These are phyloP conservation scores for Sialia sialis DNA, from an alignment of 2,113 vertebrate genomes.

Conservation along the genomic window DNA sequence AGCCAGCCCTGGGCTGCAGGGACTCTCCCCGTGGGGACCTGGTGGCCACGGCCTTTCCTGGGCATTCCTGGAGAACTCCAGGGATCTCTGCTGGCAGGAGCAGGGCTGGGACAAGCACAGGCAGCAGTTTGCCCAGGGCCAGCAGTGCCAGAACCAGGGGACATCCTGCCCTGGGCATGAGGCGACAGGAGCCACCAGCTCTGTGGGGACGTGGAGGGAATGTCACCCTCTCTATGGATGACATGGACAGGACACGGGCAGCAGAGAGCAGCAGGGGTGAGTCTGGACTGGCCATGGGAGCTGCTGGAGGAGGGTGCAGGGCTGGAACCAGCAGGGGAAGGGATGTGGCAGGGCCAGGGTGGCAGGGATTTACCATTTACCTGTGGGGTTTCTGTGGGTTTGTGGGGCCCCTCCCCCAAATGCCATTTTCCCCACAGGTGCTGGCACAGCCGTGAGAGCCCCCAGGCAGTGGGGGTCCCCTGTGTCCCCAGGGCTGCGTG, in stretches of 20 bases:
- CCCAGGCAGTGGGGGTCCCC: fast-evolving
- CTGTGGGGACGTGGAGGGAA: fast-evolving
- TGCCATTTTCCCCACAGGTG: fast-evolving
- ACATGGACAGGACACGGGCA: fast-evolving
- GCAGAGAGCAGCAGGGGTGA: neutral
- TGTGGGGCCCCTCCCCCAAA: neutral
- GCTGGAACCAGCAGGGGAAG: neutral
- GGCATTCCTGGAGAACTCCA: fast-evolving
- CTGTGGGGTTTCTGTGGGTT: neutral
- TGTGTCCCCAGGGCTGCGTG: neutral
- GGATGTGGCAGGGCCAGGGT: fast-evolving
- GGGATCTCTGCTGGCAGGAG: neutral
- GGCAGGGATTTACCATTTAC: neutral
- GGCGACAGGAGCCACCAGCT: neutral
- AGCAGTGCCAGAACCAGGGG: fast-evolving
- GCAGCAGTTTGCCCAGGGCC: fast-evolving
- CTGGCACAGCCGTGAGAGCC: fast-evolving
- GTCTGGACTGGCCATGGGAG: fast-evolving
- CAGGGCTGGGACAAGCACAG: fast-evolving
- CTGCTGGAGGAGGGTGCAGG: neutral
- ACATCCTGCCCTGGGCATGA: fast-evolving
- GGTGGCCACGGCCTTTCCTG: fast-evolving
- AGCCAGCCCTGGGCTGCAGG: fast-evolving
- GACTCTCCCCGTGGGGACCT: fast-evolving
- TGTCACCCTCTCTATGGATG: fast-evolving